These are phyloP conservation scores for Corella eumyota DNA, from an alignment of 23 tunicate genomes.

Conservation along the genomic window DNA sequence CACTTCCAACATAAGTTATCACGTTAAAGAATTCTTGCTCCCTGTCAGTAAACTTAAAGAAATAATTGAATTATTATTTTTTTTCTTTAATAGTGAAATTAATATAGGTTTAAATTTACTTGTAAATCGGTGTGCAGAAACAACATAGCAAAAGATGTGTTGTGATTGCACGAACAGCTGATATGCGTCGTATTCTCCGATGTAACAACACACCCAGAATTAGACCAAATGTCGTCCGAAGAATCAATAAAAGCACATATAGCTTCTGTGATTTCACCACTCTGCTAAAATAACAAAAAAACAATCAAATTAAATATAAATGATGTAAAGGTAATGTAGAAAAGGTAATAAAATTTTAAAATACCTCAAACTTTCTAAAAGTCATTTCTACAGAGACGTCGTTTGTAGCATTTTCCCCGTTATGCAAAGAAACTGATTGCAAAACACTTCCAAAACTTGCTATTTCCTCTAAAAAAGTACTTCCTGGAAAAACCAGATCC, in stretches of 20 bases:
- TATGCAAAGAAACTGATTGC: background rate
- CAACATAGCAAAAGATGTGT: constrained; percentile 75
- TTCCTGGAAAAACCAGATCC: no score
- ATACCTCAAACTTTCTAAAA: background rate
- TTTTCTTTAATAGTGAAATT: no score
- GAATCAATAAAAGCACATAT: constrained; percentile 20
- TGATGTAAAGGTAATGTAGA: no score
- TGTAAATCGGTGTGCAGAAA: constrained; percentile 64
- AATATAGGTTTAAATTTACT: no score
- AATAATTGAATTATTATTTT: background rate
- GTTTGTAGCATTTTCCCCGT: background rate
- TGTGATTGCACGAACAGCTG: constrained; percentile 83
- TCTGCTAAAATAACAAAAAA: no score
- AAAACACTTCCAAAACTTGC: background rate
- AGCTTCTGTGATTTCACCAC: background rate
- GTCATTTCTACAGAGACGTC: background rate
- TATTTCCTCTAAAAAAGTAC: no score
- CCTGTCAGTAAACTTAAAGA: constrained; percentile 20
- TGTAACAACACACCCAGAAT: constrained; percentile 16
- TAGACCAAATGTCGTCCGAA: constrained; percentile 14
- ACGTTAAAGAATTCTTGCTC: constrained; percentile 45
- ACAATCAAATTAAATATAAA: background rate
- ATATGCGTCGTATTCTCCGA: constrained; percentile 21
- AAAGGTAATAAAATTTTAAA: no score
- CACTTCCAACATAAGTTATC: constrained; percentile 81